Conservation (phyloP, 2,888 invertebrate species). For the Tolmerus cingulatus region DNA sequence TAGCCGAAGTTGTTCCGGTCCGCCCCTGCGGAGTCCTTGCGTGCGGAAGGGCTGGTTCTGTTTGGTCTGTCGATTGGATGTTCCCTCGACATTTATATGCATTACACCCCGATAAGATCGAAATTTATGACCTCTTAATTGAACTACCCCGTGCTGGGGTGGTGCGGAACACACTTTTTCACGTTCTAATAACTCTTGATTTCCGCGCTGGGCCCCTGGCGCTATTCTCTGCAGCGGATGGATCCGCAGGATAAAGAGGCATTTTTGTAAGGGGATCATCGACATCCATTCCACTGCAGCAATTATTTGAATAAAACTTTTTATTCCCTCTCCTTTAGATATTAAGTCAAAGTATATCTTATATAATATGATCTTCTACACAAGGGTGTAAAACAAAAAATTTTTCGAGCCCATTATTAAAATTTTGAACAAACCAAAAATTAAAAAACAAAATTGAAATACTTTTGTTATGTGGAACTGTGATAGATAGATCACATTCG, state of each 20-base stretch:
- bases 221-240: neutral
- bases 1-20: constrained; percentile 52
- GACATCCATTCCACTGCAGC: neutral
- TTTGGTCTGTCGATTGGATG: constrained; percentile 44
- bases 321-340: neutral
- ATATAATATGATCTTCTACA: neutral
- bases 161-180: constrained; percentile 40
- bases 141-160: constrained; percentile 36
- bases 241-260: neutral
- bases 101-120: constrained; percentile 44
- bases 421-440: neutral
- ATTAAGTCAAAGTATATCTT: neutral
- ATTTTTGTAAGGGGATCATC: neutral
- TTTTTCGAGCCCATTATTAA: neutral
- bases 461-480: neutral
- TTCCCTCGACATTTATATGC: constrained; percentile 43
- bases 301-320: neutral
- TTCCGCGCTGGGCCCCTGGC: neutral
- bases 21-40: constrained; percentile 52
- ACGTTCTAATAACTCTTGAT: constrained; percentile 41
- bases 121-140: constrained; percentile 44
- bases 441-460: neutral
- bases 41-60: constrained; percentile 20
- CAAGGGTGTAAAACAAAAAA: neutral
- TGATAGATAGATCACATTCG: too few relatives aligned